These are phyloP conservation scores for Falco concolor DNA, from an alignment of 2,797 vertebrate genomes.

Conservation along the genomic window DNA sequence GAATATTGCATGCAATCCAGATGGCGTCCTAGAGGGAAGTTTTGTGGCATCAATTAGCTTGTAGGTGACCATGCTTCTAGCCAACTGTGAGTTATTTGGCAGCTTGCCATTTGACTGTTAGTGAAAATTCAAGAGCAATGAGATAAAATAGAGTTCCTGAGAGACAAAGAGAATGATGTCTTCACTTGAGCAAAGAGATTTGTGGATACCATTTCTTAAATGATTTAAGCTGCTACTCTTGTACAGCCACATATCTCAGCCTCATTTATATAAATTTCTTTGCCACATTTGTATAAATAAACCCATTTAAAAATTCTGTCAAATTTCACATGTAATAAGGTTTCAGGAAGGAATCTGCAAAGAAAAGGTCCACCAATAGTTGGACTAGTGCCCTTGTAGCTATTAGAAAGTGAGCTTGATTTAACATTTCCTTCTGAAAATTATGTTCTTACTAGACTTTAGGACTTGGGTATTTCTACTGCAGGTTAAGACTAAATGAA, in stretches of 20 bases:
- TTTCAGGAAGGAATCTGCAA: neutral
- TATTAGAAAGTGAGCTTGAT: neutral
- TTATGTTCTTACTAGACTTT: neutral
- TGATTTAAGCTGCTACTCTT: neutral
- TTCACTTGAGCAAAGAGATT: neutral
- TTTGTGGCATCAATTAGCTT: conserved; percentile 62
- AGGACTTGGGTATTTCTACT: neutral
- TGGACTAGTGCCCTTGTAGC: neutral
- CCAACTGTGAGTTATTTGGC: conserved; percentile 51
- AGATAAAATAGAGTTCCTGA: conserved; percentile 36
- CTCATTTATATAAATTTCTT: neutral
- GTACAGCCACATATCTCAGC: neutral
- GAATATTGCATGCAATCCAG: conserved; percentile 48
- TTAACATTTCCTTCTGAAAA: neutral
- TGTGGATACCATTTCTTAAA: neutral
- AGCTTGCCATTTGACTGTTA: conserved; percentile 37
- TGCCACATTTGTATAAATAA: neutral
- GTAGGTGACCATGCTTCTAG: conserved; percentile 50
- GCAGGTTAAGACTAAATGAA: neutral
- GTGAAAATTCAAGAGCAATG: conserved; percentile 33
- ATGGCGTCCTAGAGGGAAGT: conserved; percentile 56
- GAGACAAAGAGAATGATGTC: conserved; percentile 54
- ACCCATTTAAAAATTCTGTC: neutral
- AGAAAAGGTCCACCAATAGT: neutral
- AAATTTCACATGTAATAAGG: neutral